phyloP scores from a whole-genome alignment of 2,888 invertebrate species.

The Galerucella calmariensis region DNA sequence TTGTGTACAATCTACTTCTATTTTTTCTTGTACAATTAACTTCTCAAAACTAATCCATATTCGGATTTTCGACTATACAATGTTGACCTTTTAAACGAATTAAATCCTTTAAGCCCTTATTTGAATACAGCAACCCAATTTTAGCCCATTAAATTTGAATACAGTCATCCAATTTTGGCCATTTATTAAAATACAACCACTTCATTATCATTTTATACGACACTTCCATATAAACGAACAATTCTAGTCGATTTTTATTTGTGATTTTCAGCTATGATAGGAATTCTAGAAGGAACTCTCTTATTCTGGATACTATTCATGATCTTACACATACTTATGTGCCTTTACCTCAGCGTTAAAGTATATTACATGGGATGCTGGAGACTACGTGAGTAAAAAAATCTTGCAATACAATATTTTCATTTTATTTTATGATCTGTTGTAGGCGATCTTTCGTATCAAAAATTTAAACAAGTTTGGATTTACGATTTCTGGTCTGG shows the following conservation, averaged over 20 bases:
- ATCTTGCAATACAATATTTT: constrained; percentile 1
- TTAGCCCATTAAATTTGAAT: no score
- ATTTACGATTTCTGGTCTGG: constrained; percentile 64
- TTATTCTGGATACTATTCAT: constrained; percentile 81
- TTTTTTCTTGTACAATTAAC: no score
- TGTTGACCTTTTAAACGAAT: no score
- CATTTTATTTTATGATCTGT: constrained; percentile 33
- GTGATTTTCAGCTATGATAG: constrained; percentile 69
- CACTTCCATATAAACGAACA: no score
- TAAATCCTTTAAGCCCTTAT: no score
- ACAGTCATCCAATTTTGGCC: no score
- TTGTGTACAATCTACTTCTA: no score
- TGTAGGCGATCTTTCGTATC: constrained; percentile 55
- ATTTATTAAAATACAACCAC: no score
- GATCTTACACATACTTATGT: constrained; percentile 73
- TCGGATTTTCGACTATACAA: no score
- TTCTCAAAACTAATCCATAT: no score
- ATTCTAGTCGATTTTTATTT: neutral
- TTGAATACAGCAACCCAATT: no score
- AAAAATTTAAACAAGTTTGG: constrained; percentile 52
- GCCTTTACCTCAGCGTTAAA: constrained; percentile 75
- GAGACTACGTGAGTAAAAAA: constrained; percentile 69
- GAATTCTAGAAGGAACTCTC: constrained; percentile 73
- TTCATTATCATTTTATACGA: no score
- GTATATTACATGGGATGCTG: constrained; percentile 82